These are phyloP conservation scores for Pharmacophagus antenor DNA, from an alignment of 2,888 invertebrate genomes.

Conservation along the genomic window DNA sequence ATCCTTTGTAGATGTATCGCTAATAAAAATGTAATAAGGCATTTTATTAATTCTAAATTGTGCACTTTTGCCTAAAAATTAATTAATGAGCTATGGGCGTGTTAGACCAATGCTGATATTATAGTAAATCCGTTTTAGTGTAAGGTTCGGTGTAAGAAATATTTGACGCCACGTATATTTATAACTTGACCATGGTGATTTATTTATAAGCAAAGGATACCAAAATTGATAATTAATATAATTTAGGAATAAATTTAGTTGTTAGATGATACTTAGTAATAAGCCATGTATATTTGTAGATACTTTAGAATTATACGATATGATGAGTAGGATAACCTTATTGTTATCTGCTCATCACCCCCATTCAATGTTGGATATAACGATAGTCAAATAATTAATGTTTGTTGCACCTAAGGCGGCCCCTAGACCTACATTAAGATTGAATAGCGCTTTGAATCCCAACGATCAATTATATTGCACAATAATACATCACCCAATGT, in stretches of 20 bases:
- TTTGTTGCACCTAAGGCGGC: not conserved
- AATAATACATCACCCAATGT: too few relatives aligned
- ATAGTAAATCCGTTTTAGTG: not conserved
- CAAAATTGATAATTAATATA: not conserved
- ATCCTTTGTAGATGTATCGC: not conserved
- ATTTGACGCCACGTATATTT: not conserved
- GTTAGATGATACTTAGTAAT: not conserved
- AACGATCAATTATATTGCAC: too few relatives aligned
- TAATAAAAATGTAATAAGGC: not conserved
- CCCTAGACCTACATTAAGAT: too few relatives aligned
- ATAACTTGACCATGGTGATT: not conserved
- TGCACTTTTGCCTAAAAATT: not conserved
- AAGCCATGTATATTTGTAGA: not conserved
- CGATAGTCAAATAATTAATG: not conserved
- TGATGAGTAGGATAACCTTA: not conserved
- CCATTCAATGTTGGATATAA: not conserved
- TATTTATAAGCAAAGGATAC: not conserved
- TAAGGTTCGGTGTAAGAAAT: not conserved
- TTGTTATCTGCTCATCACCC: not conserved
- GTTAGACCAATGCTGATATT: not conserved
- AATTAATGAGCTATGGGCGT: not conserved
- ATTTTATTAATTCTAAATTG: not conserved
- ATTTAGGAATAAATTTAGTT: not conserved
- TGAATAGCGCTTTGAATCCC: too few relatives aligned
- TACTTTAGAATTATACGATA: too few relatives aligned